phyloP scores from a whole-genome alignment of 92 coral and sea anemone genomes.

The Montipora capitata region DNA sequence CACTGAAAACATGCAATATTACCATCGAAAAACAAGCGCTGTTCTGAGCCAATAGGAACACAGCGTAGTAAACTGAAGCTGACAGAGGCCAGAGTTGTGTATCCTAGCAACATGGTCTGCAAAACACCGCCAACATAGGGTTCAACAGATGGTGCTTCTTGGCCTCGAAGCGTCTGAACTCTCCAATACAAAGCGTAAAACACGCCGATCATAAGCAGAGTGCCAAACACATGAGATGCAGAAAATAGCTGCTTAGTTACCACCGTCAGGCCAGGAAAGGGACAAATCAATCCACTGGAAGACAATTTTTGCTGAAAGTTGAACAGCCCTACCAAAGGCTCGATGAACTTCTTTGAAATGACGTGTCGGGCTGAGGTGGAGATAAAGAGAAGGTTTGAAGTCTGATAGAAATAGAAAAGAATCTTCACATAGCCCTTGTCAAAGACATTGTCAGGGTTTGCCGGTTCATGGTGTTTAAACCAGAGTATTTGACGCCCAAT shows the following conservation, averaged over 20 bases:
- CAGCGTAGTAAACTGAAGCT: conserved; percentile 76
- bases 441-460: neutral
- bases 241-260: conserved; percentile 79
- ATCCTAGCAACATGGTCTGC: conserved; percentile 89
- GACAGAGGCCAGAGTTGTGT: conserved; percentile 66
- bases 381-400: conserved; percentile 71
- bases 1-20: conserved; percentile 74
- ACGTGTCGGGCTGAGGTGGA: conserved; percentile 47
- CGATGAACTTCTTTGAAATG: conserved; percentile 38
- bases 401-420: conserved; percentile 85
- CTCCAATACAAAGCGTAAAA: conserved; percentile 57
- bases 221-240: conserved; percentile 60
- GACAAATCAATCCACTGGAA: conserved; percentile 62
- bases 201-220: conserved; percentile 31
- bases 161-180: conserved; percentile 38
- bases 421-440: conserved; percentile 80
- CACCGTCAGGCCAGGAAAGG: conserved; percentile 83
- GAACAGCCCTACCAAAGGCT: conserved; percentile 74
- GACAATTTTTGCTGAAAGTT: conserved; percentile 75
- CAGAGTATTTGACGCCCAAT: conserved; percentile 65
- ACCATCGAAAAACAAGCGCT: conserved; percentile 77
- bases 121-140: conserved; percentile 83
- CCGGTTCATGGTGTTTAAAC: conserved; percentile 24
- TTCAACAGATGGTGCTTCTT: conserved; percentile 68
- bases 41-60: conserved; percentile 64